A percentile compares a stretch with the other conserved stretches of the same genome.
Evolutionary conservation across 2,113 vertebrate species (phyloP).

Genomic region (Psittacara wagleri): DNA sequence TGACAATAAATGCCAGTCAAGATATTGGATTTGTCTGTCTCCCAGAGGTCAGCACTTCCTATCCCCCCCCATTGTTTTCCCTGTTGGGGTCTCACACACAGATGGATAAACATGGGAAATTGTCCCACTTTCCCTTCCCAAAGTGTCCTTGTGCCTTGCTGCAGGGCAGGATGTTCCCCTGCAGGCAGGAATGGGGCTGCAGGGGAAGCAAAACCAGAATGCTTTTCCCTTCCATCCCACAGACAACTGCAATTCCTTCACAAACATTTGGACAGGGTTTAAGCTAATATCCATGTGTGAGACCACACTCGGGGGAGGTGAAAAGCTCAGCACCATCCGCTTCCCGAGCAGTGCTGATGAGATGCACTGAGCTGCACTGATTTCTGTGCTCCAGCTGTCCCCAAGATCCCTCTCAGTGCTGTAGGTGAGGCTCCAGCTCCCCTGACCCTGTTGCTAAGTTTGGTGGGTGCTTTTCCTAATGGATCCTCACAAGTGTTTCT

Average conservation of each 20-base stretch:
- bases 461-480: neutral
- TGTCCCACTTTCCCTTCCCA: neutral
- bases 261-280: fast-evolving
- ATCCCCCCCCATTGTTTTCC: neutral
- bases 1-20: conserved; percentile 11
- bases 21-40: conserved; percentile 30
- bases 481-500: neutral
- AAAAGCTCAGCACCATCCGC: neutral
- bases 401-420: neutral
- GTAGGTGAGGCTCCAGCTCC: neutral
- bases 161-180: neutral
- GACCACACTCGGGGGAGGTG: neutral
- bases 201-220: neutral
- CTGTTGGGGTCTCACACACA: neutral
- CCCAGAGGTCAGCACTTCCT: neutral
- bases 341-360: neutral
- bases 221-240: neutral
- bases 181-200: neutral
- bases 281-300: neutral
- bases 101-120: neutral
- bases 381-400: neutral
- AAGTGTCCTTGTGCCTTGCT: neutral
- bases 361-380: fast-evolving
- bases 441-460: neutral
- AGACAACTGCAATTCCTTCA: fast-evolving